Evolutionary conservation across 2,113 vertebrate species (phyloP), one percentile per base, ranked within the genome.

Genomic region (Platichthys flesus): DNA sequence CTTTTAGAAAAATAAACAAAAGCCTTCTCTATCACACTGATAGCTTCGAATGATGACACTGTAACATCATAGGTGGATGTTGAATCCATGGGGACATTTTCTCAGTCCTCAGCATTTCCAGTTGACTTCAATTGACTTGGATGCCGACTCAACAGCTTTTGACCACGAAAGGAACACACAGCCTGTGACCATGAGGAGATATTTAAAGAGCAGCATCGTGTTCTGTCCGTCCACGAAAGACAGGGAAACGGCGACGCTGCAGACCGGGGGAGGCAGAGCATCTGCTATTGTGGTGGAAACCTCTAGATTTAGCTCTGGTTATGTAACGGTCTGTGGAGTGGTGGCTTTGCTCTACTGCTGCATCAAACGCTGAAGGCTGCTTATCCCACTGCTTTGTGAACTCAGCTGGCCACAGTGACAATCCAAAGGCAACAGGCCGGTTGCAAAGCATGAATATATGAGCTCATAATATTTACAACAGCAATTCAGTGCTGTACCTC

Each of bases 251-350:
- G 55, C n/a, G 63, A 67, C 47, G 73, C 60, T 55, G 67, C 70
- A 75, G 72, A 65, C 58, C 1, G 51, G 42, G 67, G 67, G 76
- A 78, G 63, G 54, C 73, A 20, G 61, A 80, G 77, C 73, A 85
- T 79, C 83, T 40, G 2, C 61, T 78, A 45, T 54, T 57, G 78
- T 69, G 51, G 74, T 72, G 78, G 69, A 82, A 62, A 20, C 28
- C 70, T 47, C 66, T 78, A 37, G 81, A 73, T 90, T 90, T 78
- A 78, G 67, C 77, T 20, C 28, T 8, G 45, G n/a, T 92, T 93
- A 88, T 83, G 79, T 90, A 93, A 93, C 83, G 2, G 59, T 88
- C 84, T 89, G 86, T 78, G 72, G 75, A 72, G 51, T 69, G 75
- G 80, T 81, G 79, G 80, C 82, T 86, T 82, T 71, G 14, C 78